Percentiles rank a stretch among this genome's conserved stretches.
phyloP scores from a whole-genome alignment of 2,113 vertebrate species.

The Beaufortia kweichowensis region DNA sequence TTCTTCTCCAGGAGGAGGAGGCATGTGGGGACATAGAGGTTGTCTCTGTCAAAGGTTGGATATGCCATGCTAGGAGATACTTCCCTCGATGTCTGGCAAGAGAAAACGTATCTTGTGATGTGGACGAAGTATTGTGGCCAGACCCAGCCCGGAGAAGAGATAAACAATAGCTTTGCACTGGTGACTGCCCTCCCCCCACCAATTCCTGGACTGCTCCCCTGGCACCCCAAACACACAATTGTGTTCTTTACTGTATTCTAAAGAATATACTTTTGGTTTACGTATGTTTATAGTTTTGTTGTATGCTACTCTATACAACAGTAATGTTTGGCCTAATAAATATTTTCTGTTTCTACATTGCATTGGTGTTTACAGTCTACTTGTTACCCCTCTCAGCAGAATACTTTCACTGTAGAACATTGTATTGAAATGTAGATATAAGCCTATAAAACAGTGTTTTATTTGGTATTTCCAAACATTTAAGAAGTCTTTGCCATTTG shows the following conservation, averaged over 20 bases:
- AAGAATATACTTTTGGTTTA: too few species aligned
- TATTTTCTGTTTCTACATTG: too few species aligned
- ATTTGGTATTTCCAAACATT: too few species aligned
- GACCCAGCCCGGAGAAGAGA: not conserved
- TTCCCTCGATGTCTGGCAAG: not conserved
- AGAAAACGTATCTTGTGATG: not conserved
- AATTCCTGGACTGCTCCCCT: too few species aligned
- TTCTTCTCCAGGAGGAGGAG: not conserved
- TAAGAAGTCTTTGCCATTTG: too few species aligned
- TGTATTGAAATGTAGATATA: not conserved
- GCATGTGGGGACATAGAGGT: conserved; percentile 1
- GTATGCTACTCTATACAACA: too few species aligned
- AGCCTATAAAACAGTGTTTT: not conserved
- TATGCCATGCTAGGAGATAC: conserved; percentile 4
- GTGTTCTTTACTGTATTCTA: too few species aligned
- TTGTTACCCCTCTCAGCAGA: too few species aligned
- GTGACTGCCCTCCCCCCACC: not conserved
- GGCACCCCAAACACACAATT: too few species aligned
- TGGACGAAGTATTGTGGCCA: not conserved
- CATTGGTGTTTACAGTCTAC: not conserved
- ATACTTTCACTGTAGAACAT: conserved; percentile 3
- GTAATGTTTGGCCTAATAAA: too few species aligned
- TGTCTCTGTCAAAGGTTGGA: not conserved
- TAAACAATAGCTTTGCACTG: not conserved
- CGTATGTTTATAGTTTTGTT: too few species aligned